Evolutionary conservation across 2,797 vertebrate genomes (phyloP), one percentile per base, ranked within the genome.

Genomic region (Enteromius fasciolatus): DNA sequence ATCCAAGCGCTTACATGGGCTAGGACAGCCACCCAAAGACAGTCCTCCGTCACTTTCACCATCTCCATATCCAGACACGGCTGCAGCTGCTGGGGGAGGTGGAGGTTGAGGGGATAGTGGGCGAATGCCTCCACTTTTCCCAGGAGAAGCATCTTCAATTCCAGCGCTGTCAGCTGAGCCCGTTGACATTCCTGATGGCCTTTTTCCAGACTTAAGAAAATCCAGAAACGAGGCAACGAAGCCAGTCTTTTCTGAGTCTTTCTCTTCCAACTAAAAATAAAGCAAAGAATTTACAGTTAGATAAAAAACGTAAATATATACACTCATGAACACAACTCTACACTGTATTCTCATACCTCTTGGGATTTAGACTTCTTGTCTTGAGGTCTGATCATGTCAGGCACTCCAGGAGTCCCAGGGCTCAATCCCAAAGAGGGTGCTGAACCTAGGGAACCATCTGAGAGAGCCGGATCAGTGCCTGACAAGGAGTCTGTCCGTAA

Each of bases 181-280:
- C 1, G 91, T 92, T 81, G 93, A 93, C 85, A 93, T 87, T 73
- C 95, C 88, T 87, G 95, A 67, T 87, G 94, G 95, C 85, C 96
- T 94, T 88, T 97, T 98, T 74, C 96, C 97, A 0, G 96, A 95
- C 86, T 98, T 98, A 25, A 98, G 94, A 87, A 98, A 98, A 90
- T 98, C 97, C 89, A 98, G 89, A 90, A 98, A 98, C 20, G 97
- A 98, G 17, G 97, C 97, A 89, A 98, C 97, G 81, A 98, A 97
- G 20, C 96, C 97, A 0, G 97, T 96, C 87, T 97, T 97, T 89
- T 98, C 97, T 0, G 96, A 96, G 80, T 97, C 96, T 72, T 97
- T 97, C 82, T 98, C 97, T 80, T 98, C 96, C 59, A 95, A 95
- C 94, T 97, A 20, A 57, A 80, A 41, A 52, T 63, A 28, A 73